Evolutionary conservation across 1,140 invertebrate genomes (phyloP), one percentile per base, ranked within the genome.

Genomic region (Dreissena polymorpha): DNA sequence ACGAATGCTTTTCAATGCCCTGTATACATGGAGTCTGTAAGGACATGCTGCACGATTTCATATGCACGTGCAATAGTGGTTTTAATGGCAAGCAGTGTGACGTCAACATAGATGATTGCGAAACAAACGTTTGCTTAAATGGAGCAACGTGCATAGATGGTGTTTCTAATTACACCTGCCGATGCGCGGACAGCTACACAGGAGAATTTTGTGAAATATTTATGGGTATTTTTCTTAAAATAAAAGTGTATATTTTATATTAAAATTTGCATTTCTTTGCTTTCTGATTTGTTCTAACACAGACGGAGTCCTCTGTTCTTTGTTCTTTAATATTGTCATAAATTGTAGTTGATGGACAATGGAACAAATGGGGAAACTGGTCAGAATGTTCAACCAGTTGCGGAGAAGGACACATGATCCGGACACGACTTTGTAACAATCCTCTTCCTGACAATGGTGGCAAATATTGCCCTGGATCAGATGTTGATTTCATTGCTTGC

Each of bases 51-150:
- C 64, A 74, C 13, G 78, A 84, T 86, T 94, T 89, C 90, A 57
- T 83, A 71, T 88, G 87, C 78, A n/a, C 64, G 18, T 99, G 98
- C 76, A 99, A 99, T 88, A 96, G 96, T 23, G 98, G 98, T 16
- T 99, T 99, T 94, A 95, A 97, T 23, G 99, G 98, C 89, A 96
- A 99, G 87, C 95, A 97, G 78, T 99, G 99, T 92, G 96, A 98
- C 53, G 96, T 99, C 87, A 93, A 99, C 0, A 99, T 98, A 79
- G 60, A 70, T 57, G 23, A 51, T 21, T 86, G 69, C 21, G 55
- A 39, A 0, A 16, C 72, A 12, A 82, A 70, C 18, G 53, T 84
- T 10, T 89, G 86, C 79, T 70, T 57, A 25, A 87, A 88, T 67
- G 74, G 80, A 21, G 84, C 83, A n/a, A 85, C 74, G 0, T 88